Evolutionary conservation across 92 coral and sea anemone species (phyloP), one percentile per base, ranked within the genome.

Genomic region (Hydrozoanthus gracilis): DNA sequence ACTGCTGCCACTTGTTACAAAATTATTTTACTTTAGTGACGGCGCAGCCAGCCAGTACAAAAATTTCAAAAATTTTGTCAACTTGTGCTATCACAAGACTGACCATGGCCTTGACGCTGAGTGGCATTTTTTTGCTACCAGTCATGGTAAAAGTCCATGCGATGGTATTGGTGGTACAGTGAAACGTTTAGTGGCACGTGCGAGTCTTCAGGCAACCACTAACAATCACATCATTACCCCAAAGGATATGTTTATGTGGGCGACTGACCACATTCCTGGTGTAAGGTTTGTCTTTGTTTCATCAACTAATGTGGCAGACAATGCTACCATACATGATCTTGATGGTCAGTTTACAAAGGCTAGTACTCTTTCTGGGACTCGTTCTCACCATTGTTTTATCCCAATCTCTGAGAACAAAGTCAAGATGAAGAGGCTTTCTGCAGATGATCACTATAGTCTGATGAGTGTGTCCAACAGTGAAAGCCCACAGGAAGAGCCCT

Each of bases 11-110:
- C 39, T 27, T 27, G 2, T 27, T 27, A 27, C 39, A 27, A 27
- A 16, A 64, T 35, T 77, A 39, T 16, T 10, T 60, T 77, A 77
- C 27, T 49, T 77, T 46, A 16, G 82, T 76, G 56, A 76, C 49
- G 82, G 82, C 39, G 79, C 27, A 14, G 82, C 82, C n/a, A 76
- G 82, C 39, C 82, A 76, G 82, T 76, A 76, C 82, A 76, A 76
- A 18, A 76, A 76, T 61, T 76, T 7, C 3, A 76, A 76, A 48
- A 76, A 76, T 61, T 76, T 76, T 14, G 20, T 8, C 20, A 76
- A 76, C 58, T 48, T 76, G 20, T 76, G 82, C 64, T 48, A 76
- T 35, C 67, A 76, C 58, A 20, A 76, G 82, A 47, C 13, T 54
- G 61, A 54, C 61, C 61, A 54, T 54, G 61, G 61, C 61, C 61